Conservation (phyloP, 2,888 invertebrate species). For the Troides aeacus region DNA sequence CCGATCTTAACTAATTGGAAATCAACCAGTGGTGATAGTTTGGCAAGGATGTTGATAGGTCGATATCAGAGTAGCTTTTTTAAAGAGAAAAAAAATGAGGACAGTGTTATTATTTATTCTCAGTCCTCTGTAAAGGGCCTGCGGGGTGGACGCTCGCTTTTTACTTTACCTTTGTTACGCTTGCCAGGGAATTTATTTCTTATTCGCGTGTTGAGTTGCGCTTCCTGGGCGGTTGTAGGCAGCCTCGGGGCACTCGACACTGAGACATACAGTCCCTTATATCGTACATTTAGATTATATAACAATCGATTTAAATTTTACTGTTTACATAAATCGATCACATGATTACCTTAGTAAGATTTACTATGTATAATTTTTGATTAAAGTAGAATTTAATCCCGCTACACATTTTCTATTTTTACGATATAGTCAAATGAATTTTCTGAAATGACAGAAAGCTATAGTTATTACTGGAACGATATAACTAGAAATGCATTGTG, state of each 20-base stretch:
- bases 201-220: slow-evolving; percentile 75
- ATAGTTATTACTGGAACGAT: too few species aligned
- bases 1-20: slow-evolving; percentile 32
- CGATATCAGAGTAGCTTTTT: not conserved
- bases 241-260: slow-evolving; percentile 54
- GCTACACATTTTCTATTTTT: too few species aligned
- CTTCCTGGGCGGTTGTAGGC: slow-evolving; percentile 77
- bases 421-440: too few species aligned
- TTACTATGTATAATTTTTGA: not conserved
- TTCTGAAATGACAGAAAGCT: too few species aligned
- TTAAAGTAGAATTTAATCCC: too few species aligned
- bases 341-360: not conserved
- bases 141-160: slow-evolving; percentile 68
- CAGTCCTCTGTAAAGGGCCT: slow-evolving; percentile 48
- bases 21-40: not conserved
- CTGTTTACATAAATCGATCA: not conserved
- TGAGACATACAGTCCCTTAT: slow-evolving; percentile 36
- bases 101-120: slow-evolving; percentile 42
- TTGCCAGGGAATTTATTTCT: slow-evolving; percentile 77
- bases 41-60: not conserved
- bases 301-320: not conserved
- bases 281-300: not conserved
- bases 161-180: slow-evolving; percentile 79
- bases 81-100: not conserved
- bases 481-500: too few species aligned